These are phyloP conservation scores for Poeciliopsis prolifica DNA, from an alignment of 2,113 vertebrate genomes.

Conservation along the genomic window DNA sequence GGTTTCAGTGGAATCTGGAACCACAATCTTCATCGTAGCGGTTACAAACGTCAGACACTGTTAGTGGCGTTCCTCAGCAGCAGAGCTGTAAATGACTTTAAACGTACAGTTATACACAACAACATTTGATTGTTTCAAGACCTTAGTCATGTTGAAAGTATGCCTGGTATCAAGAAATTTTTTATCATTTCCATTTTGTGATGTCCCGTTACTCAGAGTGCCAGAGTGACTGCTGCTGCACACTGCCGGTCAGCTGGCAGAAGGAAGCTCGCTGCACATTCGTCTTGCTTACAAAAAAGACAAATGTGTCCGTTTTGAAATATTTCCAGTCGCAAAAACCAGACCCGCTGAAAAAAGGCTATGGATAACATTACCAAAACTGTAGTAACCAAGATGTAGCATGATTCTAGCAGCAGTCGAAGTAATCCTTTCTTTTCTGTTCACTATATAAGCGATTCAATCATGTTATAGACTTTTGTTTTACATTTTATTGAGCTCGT, in stretches of 20 bases:
- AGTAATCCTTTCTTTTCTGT: neutral
- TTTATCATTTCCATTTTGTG: too few species aligned
- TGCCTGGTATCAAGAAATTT: too few species aligned
- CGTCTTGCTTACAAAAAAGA: too few species aligned
- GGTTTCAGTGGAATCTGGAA: conserved; percentile 36
- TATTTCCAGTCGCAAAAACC: neutral
- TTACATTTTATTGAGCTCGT: neutral
- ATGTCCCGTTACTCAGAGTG: too few species aligned
- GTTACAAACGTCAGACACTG: conserved; percentile 25
- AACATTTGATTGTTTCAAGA: neutral
- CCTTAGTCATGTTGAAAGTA: neutral
- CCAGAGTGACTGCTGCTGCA: too few species aligned
- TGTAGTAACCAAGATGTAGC: too few species aligned
- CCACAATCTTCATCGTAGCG: conserved; percentile 22
- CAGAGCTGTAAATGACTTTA: conserved; percentile 7
- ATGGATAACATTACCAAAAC: too few species aligned
- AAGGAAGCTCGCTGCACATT: too few species aligned
- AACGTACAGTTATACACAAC: neutral
- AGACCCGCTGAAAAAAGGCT: neutral
- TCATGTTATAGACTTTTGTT: too few species aligned
- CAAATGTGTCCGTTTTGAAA: neutral
- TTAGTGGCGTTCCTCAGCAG: conserved; percentile 31
- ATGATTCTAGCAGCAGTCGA: too few species aligned
- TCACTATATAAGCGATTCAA: neutral
- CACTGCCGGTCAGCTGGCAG: too few species aligned